Evolutionary conservation across 2,888 invertebrate genomes (phyloP), one percentile per base, ranked within the genome.

Genomic region (Drosophila leonis): DNA sequence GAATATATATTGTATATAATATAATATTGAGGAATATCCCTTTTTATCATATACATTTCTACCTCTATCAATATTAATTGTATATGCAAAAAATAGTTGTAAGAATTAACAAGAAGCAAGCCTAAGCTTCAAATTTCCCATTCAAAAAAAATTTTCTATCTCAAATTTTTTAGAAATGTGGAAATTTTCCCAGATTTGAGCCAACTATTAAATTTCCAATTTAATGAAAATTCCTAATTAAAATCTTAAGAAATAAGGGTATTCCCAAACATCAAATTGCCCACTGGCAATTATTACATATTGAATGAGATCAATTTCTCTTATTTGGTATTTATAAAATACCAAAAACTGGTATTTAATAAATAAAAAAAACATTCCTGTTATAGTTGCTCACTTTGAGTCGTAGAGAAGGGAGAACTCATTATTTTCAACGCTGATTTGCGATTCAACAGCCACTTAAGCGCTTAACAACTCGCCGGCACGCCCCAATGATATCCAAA

Each of bases 401-500:
- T 37, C 51, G 24, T 31, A 10, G 41, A 56, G 31, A 27, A 18
- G 41, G 51, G 8, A 31, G 39, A 55, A 44, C 37, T 60, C 41
- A 63, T 65, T 68, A 60, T 39, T 59, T 61, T 55, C 42, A 35
- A 39, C 54, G 54, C 60, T 72, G 61, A 59, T 64, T 75, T 75
- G 61, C 44, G 37, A 62, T 72, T 37, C 61, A 46, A 61, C 55
- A 62, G 49, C 56, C 59, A 61, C 55, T 66, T 63, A 63, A 64
- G 56, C 63, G 48, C 56, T 61, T 75, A 65, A 74, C 65, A 73
- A 62, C 69, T 62, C 27, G 60, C 29, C 24, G 69, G 67, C 75
- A 72, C 63, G 72, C 72, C 72, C 66, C 63, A 72, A 66, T 37
- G 52, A 55, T 62, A 66, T 44, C 33, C 76, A 65, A 73, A 71